Evolutionary conservation across 2,113 vertebrate genomes (phyloP).

Genomic region (Nibea albiflora): DNA sequence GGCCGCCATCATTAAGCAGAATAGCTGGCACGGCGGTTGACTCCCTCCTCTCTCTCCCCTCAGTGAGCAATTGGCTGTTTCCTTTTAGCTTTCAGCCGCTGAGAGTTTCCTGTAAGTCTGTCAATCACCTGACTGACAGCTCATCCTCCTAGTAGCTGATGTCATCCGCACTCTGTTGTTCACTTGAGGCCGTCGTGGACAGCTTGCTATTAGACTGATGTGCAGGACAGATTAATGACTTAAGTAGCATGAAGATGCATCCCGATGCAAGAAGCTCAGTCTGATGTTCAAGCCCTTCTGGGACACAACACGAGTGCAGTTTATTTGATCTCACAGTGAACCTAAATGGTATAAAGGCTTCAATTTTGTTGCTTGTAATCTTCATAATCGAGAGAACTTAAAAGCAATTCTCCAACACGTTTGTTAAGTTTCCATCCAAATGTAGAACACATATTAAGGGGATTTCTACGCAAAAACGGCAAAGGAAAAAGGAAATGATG

Average conservation of each 20-base stretch:
- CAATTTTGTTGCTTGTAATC: neutral
- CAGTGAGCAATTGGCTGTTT: conserved; percentile 43
- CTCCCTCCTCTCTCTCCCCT: conserved; percentile 27
- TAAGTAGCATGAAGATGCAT: conserved; percentile 43
- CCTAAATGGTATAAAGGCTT: neutral
- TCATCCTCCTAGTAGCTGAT: conserved; percentile 50
- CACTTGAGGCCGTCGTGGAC: conserved; percentile 15
- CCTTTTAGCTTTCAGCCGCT: conserved; percentile 45
- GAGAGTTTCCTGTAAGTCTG: conserved; percentile 33
- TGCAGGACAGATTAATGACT: conserved; percentile 58
- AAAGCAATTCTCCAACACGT: neutral
- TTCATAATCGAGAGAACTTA: neutral
- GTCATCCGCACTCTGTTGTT: conserved; percentile 54
- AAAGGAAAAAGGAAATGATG: neutral
- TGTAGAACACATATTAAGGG: neutral
- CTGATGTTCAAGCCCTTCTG: conserved; percentile 4
- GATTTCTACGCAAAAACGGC: neutral
- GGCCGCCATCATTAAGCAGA: conserved; percentile 56
- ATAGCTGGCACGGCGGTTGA: conserved; percentile 18
- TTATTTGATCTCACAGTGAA: conserved; percentile 13
- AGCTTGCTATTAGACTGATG: conserved; percentile 51
- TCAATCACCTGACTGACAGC: conserved; percentile 70
- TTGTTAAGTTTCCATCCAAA: neutral
- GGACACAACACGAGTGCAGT: neutral
- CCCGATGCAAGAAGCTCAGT: conserved; percentile 19